Conservation (phyloP, 2,797 vertebrate genomes). For the Synaphobranchus kaupii region DNA sequence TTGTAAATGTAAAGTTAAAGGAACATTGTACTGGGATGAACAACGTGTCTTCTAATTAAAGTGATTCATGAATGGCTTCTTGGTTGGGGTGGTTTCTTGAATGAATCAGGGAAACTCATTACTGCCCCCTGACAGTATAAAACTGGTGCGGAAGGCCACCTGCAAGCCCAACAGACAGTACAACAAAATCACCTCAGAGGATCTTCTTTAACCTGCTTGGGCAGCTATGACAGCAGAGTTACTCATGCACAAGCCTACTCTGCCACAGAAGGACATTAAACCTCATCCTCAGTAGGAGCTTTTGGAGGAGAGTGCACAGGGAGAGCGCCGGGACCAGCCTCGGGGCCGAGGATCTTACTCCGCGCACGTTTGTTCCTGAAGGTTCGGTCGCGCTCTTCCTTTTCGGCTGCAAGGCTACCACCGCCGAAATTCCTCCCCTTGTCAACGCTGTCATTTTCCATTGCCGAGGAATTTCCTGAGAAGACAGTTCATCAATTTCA, state of each 20-base stretch:
- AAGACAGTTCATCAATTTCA: slow-evolving; percentile 41
- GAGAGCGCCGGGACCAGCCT: not conserved
- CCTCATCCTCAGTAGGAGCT: not conserved
- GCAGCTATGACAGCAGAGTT: not conserved
- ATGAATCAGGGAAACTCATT: slow-evolving; percentile 15
- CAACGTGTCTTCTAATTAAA: slow-evolving; percentile 12
- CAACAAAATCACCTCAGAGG: not conserved
- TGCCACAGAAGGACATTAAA: not conserved
- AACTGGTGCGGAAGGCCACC: not conserved
- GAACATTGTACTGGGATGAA: not conserved
- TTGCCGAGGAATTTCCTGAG: slow-evolving; percentile 31
- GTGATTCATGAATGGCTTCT: slow-evolving; percentile 5
- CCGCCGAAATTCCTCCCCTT: slow-evolving; percentile 22
- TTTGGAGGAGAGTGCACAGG: not conserved
- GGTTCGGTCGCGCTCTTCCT: not conserved
- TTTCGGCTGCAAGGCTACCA: not conserved
- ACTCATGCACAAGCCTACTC: not conserved
- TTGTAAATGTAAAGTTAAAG: slow-evolving; percentile 13
- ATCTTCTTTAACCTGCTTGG: not conserved
- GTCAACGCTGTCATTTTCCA: slow-evolving; percentile 37
- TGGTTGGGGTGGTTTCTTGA: slow-evolving; percentile 4
- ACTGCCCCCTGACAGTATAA: not conserved
- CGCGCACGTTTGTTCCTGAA: not conserved
- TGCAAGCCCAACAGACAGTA: not conserved
- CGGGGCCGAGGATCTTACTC: not conserved